These are phyloP conservation scores for Rhamnusium bicolor DNA, from an alignment of 2,888 invertebrate genomes.

Conservation along the genomic window DNA sequence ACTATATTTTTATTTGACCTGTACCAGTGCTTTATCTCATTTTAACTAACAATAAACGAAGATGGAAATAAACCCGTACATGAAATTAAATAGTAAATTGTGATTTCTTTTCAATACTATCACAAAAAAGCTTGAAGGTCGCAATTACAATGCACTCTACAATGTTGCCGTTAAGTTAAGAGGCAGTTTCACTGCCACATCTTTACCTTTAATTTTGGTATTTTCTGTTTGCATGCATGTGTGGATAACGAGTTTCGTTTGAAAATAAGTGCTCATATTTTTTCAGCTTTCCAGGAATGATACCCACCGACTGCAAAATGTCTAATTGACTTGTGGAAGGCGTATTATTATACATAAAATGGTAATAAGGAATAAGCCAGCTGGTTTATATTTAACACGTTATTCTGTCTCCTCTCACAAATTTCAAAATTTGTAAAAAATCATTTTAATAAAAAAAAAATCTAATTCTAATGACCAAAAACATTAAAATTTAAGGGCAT, in stretches of 20 bases:
- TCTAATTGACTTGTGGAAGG: neutral
- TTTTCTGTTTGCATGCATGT: neutral
- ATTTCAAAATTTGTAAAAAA: too few relatives aligned
- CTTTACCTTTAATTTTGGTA: neutral
- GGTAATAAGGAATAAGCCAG: neutral
- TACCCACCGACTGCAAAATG: neutral
- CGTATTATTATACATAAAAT: neutral
- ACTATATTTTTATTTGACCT: slow-evolving; percentile 25
- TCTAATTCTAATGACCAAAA: too few relatives aligned
- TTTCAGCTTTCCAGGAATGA: neutral
- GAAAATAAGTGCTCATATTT: neutral
- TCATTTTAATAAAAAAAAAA: too few relatives aligned
- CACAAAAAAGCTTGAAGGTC: slow-evolving; percentile 44
- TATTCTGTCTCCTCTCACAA: neutral
- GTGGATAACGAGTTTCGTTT: neutral
- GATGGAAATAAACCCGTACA: slow-evolving; percentile 30
- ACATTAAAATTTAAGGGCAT: too few relatives aligned
- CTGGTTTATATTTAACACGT: neutral
- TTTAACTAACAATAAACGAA: neutral
- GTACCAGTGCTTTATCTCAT: neutral
- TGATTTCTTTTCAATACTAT: slow-evolving; percentile 44
- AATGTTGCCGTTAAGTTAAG: slow-evolving; percentile 37
- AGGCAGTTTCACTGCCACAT: slow-evolving; percentile 9
- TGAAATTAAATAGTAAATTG: slow-evolving; percentile 39
- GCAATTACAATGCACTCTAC: slow-evolving; percentile 46